Evolutionary conservation across 2,888 invertebrate species (phyloP), one percentile per base, ranked within the genome.

Genomic region (Octonoba sinensis): DNA sequence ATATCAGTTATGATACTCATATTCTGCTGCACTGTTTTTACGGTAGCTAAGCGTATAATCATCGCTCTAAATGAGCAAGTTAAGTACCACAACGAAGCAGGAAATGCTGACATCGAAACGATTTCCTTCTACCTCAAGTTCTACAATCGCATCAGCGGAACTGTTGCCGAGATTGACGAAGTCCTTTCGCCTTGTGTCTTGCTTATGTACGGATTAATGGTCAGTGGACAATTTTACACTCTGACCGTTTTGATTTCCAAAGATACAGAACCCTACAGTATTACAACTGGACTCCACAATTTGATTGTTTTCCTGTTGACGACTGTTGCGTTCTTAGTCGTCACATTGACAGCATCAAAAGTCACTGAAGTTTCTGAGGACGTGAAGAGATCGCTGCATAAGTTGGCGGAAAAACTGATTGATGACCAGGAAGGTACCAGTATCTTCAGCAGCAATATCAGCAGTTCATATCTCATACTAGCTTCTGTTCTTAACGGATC

Each of bases 141-240:
- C 12, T 82, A 76, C 20, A 82, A 72, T 49, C 73, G 82, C 4
- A 59, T 82, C 1, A 64, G 49, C 16, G 47, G 24, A 20, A 49
- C 46, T 11, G 56, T 82, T 4, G 60, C 72, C 3, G 82, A 82
- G 54, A 76, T 82, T 15, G 82, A 82, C 56, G 67, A 76, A 12
- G 82, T 82, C 1, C 47, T 82, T 8, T 82, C 76, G 0, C 82
- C 82, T 1, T 82, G 71, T 44, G 82, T 82, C 6, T 72, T 82
- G 6, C 66, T 82, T 3, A 46, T 82, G 49, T 82, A 82, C 47
- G 82, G 82, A 1, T 56, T 82, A 56, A 82, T 82, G 72, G 71
- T 76, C 1, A 82, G 82, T 46, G 82, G 72, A 8, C 82, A 82
- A 12, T 76, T 82, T 16, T 82, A 76, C 36, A 75, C 75, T 0